A percentile compares a stretch with the other conserved stretches of the same genome.
Evolutionary conservation across 2,797 vertebrate genomes (phyloP).

Genomic region (Leptodactylus fallax): DNA sequence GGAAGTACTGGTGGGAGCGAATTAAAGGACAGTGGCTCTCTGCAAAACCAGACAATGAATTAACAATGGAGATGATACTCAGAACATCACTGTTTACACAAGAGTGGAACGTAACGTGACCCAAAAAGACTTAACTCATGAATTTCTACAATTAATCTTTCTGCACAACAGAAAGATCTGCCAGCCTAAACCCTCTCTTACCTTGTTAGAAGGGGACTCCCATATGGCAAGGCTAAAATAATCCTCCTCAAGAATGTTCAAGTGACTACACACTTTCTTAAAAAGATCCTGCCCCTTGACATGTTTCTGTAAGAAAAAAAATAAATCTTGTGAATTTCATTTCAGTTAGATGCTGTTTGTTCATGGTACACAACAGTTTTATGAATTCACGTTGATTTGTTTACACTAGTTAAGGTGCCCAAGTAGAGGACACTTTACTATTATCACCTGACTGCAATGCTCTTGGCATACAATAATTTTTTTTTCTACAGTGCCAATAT

Average conservation of each 20-base stretch:
- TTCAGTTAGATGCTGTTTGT: no score
- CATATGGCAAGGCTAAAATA: constrained; percentile 92
- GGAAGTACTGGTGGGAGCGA: background rate
- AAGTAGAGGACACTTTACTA: background rate
- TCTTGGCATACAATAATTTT: no score
- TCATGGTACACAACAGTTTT: background rate
- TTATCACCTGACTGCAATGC: no score
- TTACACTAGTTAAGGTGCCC: background rate
- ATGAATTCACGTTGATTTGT: background rate
- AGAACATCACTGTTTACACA: constrained; percentile 36
- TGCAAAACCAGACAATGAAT: constrained; percentile 30
- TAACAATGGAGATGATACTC: constrained; percentile 57
- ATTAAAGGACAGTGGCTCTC: constrained; percentile 62
- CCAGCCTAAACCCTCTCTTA: constrained; percentile 67
- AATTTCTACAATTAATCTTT: background rate
- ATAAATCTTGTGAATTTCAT: background rate
- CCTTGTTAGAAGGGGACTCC: constrained; percentile 86
- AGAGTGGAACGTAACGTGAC: background rate
- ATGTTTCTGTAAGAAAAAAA: constrained; percentile 85
- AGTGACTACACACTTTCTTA: constrained; percentile 92
- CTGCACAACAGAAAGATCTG: background rate
- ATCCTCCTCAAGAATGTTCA: constrained; percentile 96
- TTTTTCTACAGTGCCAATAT: no score
- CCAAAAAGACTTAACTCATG: background rate
- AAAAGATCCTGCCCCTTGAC: constrained; percentile 94